A percentile compares a stretch with the other conserved stretches of the same genome.
phyloP scores from a whole-genome alignment of 2,797 vertebrate species.

The Podarcis lilfordi region DNA sequence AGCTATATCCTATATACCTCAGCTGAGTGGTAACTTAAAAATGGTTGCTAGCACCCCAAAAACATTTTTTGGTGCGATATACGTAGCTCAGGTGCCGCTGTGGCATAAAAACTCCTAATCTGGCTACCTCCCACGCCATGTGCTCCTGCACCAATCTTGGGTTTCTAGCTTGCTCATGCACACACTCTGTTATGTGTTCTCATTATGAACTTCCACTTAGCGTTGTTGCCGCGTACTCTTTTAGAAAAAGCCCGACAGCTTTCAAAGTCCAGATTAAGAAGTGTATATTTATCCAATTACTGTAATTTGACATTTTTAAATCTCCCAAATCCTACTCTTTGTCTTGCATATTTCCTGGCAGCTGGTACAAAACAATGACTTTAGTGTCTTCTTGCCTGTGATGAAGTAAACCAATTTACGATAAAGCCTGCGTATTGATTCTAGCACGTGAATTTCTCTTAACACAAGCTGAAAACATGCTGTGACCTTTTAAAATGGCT shows the following conservation, averaged over 20 bases:
- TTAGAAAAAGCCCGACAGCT: neutral
- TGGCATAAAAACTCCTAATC: neutral
- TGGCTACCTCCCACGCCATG: neutral
- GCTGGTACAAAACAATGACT: neutral
- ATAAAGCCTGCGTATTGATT: constrained; percentile 17
- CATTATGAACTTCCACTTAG: neutral
- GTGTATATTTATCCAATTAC: neutral
- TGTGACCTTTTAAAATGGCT: neutral
- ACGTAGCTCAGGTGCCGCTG: neutral
- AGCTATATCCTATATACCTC: neutral
- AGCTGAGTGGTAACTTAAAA: neutral
- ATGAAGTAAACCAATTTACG: constrained; percentile 2
- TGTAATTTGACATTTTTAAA: neutral
- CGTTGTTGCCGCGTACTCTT: neutral
- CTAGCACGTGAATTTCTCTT: constrained; percentile 6
- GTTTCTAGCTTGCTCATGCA: neutral
- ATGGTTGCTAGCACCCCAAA: neutral
- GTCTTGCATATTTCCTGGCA: neutral
- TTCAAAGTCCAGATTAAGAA: constrained; percentile 2
- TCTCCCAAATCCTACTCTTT: neutral
- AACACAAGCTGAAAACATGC: neutral
- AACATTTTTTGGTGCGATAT: neutral
- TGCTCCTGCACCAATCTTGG: neutral
- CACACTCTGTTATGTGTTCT: neutral
- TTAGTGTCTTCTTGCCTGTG: neutral